Conservation (phyloP, 2,113 vertebrate species). For the Ceyx melanurus region DNA sequence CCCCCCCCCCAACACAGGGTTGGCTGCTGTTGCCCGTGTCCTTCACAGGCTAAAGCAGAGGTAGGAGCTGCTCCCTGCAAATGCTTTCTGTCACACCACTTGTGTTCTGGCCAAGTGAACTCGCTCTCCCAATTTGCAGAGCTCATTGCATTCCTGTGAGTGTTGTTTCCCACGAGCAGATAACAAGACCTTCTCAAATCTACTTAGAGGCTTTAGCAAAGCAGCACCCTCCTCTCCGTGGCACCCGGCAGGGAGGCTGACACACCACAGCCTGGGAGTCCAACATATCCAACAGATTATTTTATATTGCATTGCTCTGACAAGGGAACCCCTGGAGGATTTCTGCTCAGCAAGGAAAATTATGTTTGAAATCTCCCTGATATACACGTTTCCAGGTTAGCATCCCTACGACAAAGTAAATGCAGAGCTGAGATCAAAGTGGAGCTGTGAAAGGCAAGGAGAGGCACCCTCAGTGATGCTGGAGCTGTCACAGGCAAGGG, state of each 20-base stretch:
- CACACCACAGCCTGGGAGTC: background rate
- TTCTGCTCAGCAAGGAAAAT: constrained; percentile 53
- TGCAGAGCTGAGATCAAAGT: constrained; percentile 31
- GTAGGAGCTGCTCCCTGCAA: background rate
- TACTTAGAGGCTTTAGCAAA: background rate
- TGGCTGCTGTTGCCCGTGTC: rapidly evolving
- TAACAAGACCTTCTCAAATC: background rate
- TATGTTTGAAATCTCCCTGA: constrained; percentile 47
- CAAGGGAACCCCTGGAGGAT: constrained; percentile 49
- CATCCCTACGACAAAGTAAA: constrained; percentile 12
- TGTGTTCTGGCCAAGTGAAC: background rate
- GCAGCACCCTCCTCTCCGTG: background rate
- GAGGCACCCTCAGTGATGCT: background rate
- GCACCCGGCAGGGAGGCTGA: background rate
- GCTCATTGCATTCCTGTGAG: background rate
- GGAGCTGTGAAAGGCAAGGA: background rate
- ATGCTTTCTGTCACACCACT: background rate
- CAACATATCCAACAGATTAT: constrained; percentile 26
- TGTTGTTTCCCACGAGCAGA: background rate
- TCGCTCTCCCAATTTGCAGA: background rate
- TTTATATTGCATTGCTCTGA: constrained; percentile 60
- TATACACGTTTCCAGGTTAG: constrained; percentile 33
- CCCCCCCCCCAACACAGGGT: rapidly evolving
- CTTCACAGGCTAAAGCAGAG: background rate
- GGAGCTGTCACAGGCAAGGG: background rate